phyloP scores from a whole-genome alignment of 2,888 invertebrate species.

The Ptilodon capucinus region DNA sequence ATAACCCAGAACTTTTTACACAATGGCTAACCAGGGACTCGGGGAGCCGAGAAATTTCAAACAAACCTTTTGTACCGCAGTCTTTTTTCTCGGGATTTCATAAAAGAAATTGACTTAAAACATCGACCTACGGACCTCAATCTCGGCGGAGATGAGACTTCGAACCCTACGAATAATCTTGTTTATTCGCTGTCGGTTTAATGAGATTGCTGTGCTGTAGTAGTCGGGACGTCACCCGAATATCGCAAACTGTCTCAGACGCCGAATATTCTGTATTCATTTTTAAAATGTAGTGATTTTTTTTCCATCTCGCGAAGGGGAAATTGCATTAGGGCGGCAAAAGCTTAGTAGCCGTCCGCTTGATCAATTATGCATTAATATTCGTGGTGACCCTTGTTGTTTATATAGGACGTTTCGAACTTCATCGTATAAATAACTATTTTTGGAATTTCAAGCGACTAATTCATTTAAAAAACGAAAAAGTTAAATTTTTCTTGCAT shows the following conservation, averaged over 20 bases:
- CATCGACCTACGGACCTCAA: slow-evolving; percentile 38
- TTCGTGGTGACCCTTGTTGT: neutral
- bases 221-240: slow-evolving; percentile 22
- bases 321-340: slow-evolving; percentile 9
- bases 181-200: slow-evolving; percentile 48
- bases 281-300: slow-evolving; percentile 18
- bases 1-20: slow-evolving; percentile 13
- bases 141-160: slow-evolving; percentile 33
- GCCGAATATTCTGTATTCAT: slow-evolving; percentile 20
- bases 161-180: slow-evolving; percentile 43
- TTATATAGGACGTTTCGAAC: neutral
- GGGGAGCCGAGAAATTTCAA: slow-evolving; percentile 23
- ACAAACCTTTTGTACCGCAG: slow-evolving; percentile 28
- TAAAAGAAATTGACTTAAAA: slow-evolving; percentile 46
- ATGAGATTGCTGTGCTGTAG: slow-evolving; percentile 45
- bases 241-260: slow-evolving; percentile 11
- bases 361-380: slow-evolving; percentile 1
- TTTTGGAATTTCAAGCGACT: too few relatives aligned
- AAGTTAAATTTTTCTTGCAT: too few relatives aligned
- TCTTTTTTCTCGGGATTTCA: slow-evolving; percentile 24
- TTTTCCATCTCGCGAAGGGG: slow-evolving; percentile 9
- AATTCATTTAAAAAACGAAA: too few relatives aligned
- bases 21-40: slow-evolving; percentile 15
- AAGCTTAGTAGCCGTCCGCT: neutral
- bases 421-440: neutral